These are phyloP conservation scores for Chrysemys picta DNA, from an alignment of 2,113 vertebrate genomes.

Conservation along the genomic window DNA sequence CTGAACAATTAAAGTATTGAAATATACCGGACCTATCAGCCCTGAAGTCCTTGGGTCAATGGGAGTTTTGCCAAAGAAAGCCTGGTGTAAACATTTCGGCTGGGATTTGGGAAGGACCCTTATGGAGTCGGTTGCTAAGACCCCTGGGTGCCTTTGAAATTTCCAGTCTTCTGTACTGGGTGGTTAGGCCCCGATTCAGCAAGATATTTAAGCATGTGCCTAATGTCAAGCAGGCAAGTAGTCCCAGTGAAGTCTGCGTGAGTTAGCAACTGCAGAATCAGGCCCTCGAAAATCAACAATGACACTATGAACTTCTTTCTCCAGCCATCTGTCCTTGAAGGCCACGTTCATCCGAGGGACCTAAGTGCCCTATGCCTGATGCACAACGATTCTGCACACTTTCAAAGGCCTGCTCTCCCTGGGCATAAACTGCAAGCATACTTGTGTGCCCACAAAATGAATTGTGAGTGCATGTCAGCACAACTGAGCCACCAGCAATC, in stretches of 20 bases:
- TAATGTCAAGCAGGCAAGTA: background rate
- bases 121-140: background rate
- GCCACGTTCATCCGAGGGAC: background rate
- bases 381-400: background rate
- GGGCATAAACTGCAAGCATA: background rate
- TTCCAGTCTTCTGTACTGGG: background rate
- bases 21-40: background rate
- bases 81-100: background rate
- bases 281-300: background rate
- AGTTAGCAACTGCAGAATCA: background rate
- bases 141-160: background rate
- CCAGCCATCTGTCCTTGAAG: background rate
- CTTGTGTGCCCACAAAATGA: background rate
- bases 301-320: background rate
- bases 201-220: background rate
- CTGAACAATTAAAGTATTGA: background rate
- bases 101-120: background rate
- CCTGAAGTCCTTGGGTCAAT: background rate
- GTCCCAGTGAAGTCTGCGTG: background rate
- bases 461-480: background rate
- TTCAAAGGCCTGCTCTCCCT: background rate
- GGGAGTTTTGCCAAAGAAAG: background rate
- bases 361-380: background rate
- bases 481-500: background rate
- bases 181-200: background rate